Percentiles rank a stretch among this genome's conserved stretches.
phyloP scores from a whole-genome alignment of 2,113 vertebrate species.

The Pelmatolapia mariae region DNA sequence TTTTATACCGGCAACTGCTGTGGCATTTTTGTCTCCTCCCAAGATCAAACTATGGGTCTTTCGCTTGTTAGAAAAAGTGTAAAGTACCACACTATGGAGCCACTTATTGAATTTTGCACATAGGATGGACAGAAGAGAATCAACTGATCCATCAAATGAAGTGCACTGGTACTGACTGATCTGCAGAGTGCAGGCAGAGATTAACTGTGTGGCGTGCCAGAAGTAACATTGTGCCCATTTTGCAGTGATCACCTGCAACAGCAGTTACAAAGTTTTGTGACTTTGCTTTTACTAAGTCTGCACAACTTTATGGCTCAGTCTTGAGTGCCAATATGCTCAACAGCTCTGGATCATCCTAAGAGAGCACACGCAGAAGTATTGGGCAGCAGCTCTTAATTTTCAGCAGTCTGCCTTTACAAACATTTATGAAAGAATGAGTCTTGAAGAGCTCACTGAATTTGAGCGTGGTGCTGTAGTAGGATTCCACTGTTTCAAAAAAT shows the following conservation, averaged over 20 bases:
- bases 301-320: neutral
- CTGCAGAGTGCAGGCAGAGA: neutral
- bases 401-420: neutral
- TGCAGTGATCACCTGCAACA: neutral
- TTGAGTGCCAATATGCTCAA: neutral
- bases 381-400: neutral
- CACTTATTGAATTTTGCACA: neutral
- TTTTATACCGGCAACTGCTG: rapidly evolving
- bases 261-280: neutral
- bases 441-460: neutral
- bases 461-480: neutral
- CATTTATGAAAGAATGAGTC: neutral
- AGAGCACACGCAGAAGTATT: neutral
- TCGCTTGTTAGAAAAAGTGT: neutral
- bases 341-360: neutral
- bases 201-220: neutral
- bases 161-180: neutral
- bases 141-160: neutral
- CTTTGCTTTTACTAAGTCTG: neutral
- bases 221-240: neutral
- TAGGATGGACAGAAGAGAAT: neutral
- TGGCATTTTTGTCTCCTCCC: neutral
- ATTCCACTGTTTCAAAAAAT: neutral
- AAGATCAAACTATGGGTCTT: neutral
- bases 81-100: neutral